Base-by-base conservation (phyloP, 2,888 invertebrate species). In the Lordiphosa andalusiaca region DNA sequence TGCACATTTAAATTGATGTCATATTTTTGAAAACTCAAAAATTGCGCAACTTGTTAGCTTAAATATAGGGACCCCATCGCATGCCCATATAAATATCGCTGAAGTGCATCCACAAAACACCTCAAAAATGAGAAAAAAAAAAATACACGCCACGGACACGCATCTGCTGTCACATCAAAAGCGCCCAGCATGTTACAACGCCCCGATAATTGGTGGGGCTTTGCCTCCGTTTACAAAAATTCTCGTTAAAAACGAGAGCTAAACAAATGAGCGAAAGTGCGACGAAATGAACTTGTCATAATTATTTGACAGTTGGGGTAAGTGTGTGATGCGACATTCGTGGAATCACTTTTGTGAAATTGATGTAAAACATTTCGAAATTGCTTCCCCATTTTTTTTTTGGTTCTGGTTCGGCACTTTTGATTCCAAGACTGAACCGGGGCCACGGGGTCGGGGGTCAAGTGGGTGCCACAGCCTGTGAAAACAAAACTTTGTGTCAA, bases 271-370 rank as follows among this genome's bases (percentile, higher is more conserved):
- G 84, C 72, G 53, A 81, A 83, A 83, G 72, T 73, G 68, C 83
- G 61, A 60, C 78, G 81, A 85, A 85, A 86, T 85, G 80, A 86
- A 86, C 78, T 85, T 88, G 88, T 87, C 88, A 87, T 84, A 87
- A 87, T 86, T 85, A 77, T 76, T 77, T 87, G 86, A 86, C 87
- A 87, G 71, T 68, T 77, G 53, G 44, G 37, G 57, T 72, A 68
- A 67, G 69, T 66, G 71, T 67, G 44, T 50, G 54, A 55, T 56
- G 42, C 36, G 23, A n/a, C 46, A 13, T 73, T 69, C 73, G 57
- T 40, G 53, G 78, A 71, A 53, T 58, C 59, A 66, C 66, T 64
- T 69, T 51, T 52, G 44, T 50, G 39, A 30, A 66, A 55, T 65
- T 83, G 73, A 81, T 84, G 84, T 80, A 69, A 85, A 85, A 72